phyloP scores from a whole-genome alignment of 2,888 invertebrate genomes.

The Aspidiotus rigidus region DNA sequence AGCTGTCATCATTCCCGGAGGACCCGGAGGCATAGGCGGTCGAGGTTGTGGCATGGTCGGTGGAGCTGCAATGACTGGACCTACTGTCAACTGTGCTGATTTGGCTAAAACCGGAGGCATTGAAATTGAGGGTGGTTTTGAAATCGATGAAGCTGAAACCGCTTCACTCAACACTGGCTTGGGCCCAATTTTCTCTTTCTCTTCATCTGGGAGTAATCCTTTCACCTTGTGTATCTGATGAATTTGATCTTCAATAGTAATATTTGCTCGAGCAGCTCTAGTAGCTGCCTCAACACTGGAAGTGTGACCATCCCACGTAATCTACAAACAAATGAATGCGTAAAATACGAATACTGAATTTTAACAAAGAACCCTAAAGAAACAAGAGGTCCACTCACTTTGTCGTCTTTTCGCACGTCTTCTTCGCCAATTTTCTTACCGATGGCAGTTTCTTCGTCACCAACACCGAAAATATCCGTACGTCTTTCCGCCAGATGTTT shows the following conservation, averaged over 20 bases:
- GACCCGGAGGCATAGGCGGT: constrained; percentile 37
- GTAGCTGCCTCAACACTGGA: constrained; percentile 94
- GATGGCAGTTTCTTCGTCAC: constrained; percentile 96
- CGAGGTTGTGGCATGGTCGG: constrained; percentile 39
- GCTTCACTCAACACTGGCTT: constrained; percentile 55
- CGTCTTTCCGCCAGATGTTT: constrained; percentile 94
- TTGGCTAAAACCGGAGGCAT: constrained; percentile 41
- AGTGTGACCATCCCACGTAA: constrained; percentile 98
- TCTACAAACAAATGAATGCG: constrained; percentile 44
- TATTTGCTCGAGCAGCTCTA: constrained; percentile 84
- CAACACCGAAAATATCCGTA: constrained; percentile 99
- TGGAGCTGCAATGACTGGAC: constrained; percentile 44
- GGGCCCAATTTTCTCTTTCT: constrained; percentile 94
- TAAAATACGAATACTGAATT: neutral
- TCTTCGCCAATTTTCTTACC: constrained; percentile 96
- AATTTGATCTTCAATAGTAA: constrained; percentile 88
- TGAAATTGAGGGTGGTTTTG: constrained; percentile 36
- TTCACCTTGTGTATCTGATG: constrained; percentile 95
- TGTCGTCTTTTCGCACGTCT: constrained; percentile 72
- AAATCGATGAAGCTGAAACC: constrained; percentile 34
- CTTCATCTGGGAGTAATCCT: constrained; percentile 86
- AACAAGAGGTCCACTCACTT: constrained; percentile 39
- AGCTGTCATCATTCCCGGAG: constrained; percentile 37
- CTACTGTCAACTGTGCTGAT: constrained; percentile 33
- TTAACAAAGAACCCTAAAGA: neutral